phyloP scores from a whole-genome alignment of 2,113 vertebrate genomes.

The Cervus canadensis region DNA sequence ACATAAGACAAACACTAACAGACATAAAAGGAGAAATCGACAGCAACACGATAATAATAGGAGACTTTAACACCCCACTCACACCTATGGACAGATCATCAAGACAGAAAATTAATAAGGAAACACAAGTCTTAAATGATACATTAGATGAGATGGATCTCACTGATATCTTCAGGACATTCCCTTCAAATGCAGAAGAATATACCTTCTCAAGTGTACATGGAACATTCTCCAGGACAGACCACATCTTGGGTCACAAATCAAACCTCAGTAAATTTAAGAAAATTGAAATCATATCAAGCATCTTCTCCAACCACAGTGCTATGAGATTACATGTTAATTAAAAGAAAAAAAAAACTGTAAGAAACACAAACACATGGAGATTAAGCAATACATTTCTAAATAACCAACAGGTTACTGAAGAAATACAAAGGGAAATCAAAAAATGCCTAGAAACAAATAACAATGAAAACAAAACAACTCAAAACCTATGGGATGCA shows the following conservation, averaged over 20 bases:
- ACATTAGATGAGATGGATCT: background rate
- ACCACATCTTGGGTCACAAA: background rate
- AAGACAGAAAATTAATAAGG: background rate
- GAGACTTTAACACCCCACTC: background rate
- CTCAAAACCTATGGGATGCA: background rate
- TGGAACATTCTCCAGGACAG: background rate
- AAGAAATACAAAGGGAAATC: background rate
- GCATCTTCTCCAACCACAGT: background rate
- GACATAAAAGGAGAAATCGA: background rate
- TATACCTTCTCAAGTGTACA: background rate
- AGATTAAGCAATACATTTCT: background rate
- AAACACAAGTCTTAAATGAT: background rate
- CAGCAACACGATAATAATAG: background rate
- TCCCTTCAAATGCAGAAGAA: background rate
- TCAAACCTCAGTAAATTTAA: background rate
- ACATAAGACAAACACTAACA: background rate
- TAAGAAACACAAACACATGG: background rate
- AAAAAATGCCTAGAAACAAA: background rate
- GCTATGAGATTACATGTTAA: background rate
- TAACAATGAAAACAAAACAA: background rate
- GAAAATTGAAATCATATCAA: background rate
- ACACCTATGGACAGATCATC: background rate
- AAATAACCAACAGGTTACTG: background rate
- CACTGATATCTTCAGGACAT: background rate
- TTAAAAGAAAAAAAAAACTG: background rate